Evolutionary conservation across 2,888 invertebrate species (phyloP).

Genomic region (Achlya flavicornis): DNA sequence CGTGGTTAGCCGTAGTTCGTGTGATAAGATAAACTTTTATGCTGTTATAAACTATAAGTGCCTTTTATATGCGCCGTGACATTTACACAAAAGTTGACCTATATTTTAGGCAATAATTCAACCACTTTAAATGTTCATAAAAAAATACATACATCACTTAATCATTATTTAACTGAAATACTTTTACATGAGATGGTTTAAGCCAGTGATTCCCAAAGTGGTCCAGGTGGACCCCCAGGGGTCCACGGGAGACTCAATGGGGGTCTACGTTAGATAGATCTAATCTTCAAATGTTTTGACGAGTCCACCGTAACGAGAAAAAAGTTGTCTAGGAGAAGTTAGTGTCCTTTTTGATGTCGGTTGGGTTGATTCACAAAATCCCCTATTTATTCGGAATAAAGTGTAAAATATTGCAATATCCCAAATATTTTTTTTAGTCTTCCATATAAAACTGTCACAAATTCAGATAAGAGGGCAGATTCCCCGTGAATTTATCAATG

Average conservation of each 20-base stretch:
- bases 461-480: not conserved
- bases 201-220: too few species aligned
- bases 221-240: too few species aligned
- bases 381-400: not conserved
- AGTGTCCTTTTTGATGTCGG: not conserved
- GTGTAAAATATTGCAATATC: not conserved
- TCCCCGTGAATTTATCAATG: not conserved
- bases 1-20: not conserved
- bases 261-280: too few species aligned
- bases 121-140: not conserved
- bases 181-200: too few species aligned
- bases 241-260: too few species aligned
- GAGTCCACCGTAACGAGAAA: too few species aligned
- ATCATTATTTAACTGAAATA: too few species aligned
- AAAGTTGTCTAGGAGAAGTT: too few species aligned
- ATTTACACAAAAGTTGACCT: not conserved
- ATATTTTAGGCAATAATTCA: not conserved
- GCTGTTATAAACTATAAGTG: not conserved
- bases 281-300: too few species aligned
- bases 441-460: not conserved
- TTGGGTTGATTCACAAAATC: not conserved
- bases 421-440: conserved; percentile 5
- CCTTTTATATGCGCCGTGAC: not conserved
- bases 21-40: not conserved
- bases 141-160: too few species aligned